Conservation (phyloP, 1,140 invertebrate species). For the Drosophila pandora region DNA sequence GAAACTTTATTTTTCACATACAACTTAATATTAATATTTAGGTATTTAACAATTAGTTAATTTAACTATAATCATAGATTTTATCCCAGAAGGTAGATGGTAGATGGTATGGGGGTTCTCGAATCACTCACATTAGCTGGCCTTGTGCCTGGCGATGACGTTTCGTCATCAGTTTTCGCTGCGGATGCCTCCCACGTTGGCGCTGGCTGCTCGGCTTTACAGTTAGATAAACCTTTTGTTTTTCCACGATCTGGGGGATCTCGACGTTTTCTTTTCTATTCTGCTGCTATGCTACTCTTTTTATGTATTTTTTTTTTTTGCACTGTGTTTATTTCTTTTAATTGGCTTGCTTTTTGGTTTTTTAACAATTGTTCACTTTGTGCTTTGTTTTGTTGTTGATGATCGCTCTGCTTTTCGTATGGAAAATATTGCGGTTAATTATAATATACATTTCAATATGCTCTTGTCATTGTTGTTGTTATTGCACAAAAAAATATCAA, state of each 20-base stretch:
- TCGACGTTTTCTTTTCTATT: constrained; percentile 27
- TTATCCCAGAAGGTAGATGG: neutral
- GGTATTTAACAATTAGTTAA: too few species aligned
- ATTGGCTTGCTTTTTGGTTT: constrained; percentile 33
- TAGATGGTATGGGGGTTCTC: constrained; percentile 2
- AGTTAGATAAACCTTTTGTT: constrained; percentile 40
- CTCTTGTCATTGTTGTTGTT: constrained; percentile 23
- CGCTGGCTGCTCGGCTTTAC: constrained; percentile 14
- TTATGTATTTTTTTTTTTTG: constrained; percentile 22
- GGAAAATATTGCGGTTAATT: constrained; percentile 57
- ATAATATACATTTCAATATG: constrained; percentile 30
- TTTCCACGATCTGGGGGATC: constrained; percentile 21
- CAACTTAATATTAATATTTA: too few species aligned
- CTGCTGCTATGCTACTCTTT: neutral
- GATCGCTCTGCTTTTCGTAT: constrained; percentile 37
- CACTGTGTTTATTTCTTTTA: constrained; percentile 35
- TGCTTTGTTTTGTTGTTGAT: constrained; percentile 35
- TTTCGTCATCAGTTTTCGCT: constrained; percentile 40
- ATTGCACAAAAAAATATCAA: constrained; percentile 29
- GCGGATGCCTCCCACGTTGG: constrained; percentile 39
- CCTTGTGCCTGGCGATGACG: constrained; percentile 32
- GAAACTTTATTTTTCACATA: too few species aligned
- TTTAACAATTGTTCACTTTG: constrained; percentile 59
- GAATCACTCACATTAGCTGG: constrained; percentile 57
- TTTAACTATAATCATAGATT: neutral